A percentile compares a stretch with the other conserved stretches of the same genome.
These are phyloP conservation scores for Acleris literana DNA, from an alignment of 2,888 invertebrate genomes.

Conservation along the genomic window DNA sequence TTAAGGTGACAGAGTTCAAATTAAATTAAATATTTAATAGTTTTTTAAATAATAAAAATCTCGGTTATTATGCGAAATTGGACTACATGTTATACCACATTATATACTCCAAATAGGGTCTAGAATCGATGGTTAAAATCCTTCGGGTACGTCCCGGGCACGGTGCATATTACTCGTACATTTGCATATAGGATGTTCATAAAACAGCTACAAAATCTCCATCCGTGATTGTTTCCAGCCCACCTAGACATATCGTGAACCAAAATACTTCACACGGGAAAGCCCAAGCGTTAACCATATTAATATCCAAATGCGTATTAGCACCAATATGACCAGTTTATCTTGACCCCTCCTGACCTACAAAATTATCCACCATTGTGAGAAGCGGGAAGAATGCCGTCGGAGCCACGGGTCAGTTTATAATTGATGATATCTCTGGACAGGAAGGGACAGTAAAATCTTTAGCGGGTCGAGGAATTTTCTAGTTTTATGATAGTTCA, in stretches of 20 bases:
- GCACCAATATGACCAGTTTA: constrained; percentile 49
- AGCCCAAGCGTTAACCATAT: constrained; percentile 68
- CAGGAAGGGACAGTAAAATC: constrained; percentile 49
- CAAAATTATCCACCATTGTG: constrained; percentile 23
- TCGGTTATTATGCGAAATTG: too few species aligned
- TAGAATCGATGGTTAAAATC: too few species aligned
- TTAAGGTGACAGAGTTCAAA: too few species aligned
- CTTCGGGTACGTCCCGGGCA: too few species aligned
- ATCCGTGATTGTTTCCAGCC: constrained; percentile 1
- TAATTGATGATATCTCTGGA: constrained; percentile 47
- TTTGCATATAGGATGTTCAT: too few species aligned
- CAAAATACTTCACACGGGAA: constrained; percentile 72
- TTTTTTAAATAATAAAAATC: too few species aligned
- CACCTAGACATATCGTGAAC: constrained; percentile 21
- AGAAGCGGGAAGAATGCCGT: constrained; percentile 23
- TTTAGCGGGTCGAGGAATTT: constrained; percentile 47
- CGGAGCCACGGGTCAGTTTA: constrained; percentile 40
- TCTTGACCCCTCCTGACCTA: constrained; percentile 33
- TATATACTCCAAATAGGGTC: too few species aligned
- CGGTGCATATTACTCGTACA: too few species aligned
- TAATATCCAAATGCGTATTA: constrained; percentile 66
- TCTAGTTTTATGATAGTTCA: constrained; percentile 27
- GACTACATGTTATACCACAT: too few species aligned
- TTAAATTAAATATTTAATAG: too few species aligned
- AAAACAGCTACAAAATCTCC: too few species aligned